Percentiles rank a stretch among this genome's conserved stretches.
Evolutionary conservation across 2,113 vertebrate species (phyloP).

Genomic region (Pagrus major): DNA sequence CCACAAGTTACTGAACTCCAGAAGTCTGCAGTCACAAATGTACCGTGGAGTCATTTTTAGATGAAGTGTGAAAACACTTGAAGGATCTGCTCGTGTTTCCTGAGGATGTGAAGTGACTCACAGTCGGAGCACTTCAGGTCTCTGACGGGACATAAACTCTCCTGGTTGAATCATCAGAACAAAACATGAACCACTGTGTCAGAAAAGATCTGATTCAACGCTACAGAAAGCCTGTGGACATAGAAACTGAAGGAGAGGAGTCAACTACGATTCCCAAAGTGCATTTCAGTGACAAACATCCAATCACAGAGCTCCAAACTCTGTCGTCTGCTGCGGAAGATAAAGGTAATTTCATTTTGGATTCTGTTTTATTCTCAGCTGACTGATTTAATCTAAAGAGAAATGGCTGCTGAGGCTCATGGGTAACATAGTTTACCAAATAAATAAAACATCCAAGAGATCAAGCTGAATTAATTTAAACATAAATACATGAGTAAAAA

Average conservation of each 20-base stretch:
- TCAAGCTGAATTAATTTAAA: too few relatives aligned
- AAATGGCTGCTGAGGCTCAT: neutral
- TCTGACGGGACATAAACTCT: neutral
- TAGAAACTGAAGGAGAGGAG: neutral
- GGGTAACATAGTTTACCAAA: neutral
- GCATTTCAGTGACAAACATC: neutral
- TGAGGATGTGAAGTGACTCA: neutral
- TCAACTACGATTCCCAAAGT: neutral
- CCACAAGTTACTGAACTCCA: too few relatives aligned
- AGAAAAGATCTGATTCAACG: neutral
- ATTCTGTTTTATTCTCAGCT: neutral
- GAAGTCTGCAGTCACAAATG: too few relatives aligned
- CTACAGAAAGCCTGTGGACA: neutral
- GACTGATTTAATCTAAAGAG: neutral
- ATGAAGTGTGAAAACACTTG: neutral
- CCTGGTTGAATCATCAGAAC: neutral
- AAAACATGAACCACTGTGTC: neutral
- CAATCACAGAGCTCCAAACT: neutral
- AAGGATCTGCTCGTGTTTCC: neutral
- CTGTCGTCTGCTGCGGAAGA: neutral
- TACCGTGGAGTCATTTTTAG: too few relatives aligned
- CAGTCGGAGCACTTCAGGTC: neutral
- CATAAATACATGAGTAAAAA: too few relatives aligned
- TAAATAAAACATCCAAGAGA: neutral
- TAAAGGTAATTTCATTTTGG: neutral